Base-by-base conservation (phyloP, 2,888 invertebrate species). In the Pachydiplax longipennis region DNA sequence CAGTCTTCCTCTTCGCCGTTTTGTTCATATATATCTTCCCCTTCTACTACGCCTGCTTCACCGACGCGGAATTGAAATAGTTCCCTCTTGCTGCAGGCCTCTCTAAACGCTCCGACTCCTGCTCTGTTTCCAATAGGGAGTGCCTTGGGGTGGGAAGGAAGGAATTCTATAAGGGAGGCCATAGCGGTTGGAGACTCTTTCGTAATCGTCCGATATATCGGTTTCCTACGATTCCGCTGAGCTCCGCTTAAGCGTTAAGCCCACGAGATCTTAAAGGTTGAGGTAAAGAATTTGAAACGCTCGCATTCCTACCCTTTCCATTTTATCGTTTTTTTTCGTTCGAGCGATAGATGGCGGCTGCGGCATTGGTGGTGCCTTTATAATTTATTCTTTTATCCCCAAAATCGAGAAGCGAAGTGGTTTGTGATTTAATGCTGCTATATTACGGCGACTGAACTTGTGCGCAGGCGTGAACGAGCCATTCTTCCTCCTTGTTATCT, bases 201-300 rank as follows among this genome's bases (percentile, higher is more conserved):
- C 87, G 87, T 87, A 87, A 87, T 87, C 87, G 87, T 37, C 87
- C 87, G 87, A 87, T 87, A 87, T 87, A 87, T 87, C 87, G 87
- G 87, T 87, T 87, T 37, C 87, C 87, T 61, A 87, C 87, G 61
- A 87, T 87, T 87, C 61, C 87, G 87, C 87, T 87, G 87, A 87
- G 87, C 87, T 87, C 37, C 87, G 87, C 87, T 87, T 87, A 87
- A 65, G 87, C 87, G 87, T 87, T 65, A 87, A 87, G 37, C 87
- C 65, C 87, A 58, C 37, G 37, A 61, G 87, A 87, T 87, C 87
- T 87, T 87, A 58, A 83, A 87, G 87, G 87, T 87, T 87, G 61
- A 87, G 61, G 87, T 40, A 35, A 65, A 87, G 87, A 87, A 87
- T 87, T 65, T 87, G 87, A 87, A 61, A 87, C 87, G 87, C 37